A percentile compares a stretch with the other conserved stretches of the same genome.
Conservation (phyloP, 2,888 invertebrate genomes). For the Phyllotreta cruciferae region DNA sequence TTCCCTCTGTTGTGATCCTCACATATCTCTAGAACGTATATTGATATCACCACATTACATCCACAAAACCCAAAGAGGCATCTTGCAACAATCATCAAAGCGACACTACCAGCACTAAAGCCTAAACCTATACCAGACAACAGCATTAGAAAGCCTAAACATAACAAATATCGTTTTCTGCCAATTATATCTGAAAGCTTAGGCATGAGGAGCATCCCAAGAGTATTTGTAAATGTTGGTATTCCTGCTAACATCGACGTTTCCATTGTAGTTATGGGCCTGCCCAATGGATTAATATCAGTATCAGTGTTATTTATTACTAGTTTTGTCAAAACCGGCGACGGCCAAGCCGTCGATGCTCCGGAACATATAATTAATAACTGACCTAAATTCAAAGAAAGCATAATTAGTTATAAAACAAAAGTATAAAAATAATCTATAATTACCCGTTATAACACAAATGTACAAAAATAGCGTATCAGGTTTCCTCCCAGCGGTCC, state of each 20-base stretch:
- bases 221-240: constrained; percentile 4
- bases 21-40: constrained; percentile 8
- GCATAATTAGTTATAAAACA: too few species aligned
- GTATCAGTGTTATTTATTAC: neutral
- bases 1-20: constrained; percentile 18
- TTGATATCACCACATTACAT: constrained; percentile 2
- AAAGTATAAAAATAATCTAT: too few species aligned
- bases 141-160: neutral
- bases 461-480: too few species aligned
- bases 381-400: too few species aligned
- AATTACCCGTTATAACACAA: too few species aligned
- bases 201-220: neutral
- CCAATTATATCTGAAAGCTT: constrained; percentile 20
- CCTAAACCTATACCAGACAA: constrained; percentile 10
- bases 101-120: neutral
- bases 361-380: too few species aligned
- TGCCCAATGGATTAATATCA: constrained; percentile 18
- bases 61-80: neutral
- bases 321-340: constrained; percentile 3
- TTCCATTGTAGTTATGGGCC: constrained; percentile 15
- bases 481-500: neutral
- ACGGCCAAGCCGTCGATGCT: constrained; percentile 10
- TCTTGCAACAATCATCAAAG: constrained; percentile 3
- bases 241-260: constrained; percentile 20
- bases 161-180: constrained; percentile 15